Percentiles rank a stretch among this genome's conserved stretches.
These are phyloP conservation scores for Terebella lapidaria DNA, from an alignment of 2,888 invertebrate genomes.

Conservation along the genomic window DNA sequence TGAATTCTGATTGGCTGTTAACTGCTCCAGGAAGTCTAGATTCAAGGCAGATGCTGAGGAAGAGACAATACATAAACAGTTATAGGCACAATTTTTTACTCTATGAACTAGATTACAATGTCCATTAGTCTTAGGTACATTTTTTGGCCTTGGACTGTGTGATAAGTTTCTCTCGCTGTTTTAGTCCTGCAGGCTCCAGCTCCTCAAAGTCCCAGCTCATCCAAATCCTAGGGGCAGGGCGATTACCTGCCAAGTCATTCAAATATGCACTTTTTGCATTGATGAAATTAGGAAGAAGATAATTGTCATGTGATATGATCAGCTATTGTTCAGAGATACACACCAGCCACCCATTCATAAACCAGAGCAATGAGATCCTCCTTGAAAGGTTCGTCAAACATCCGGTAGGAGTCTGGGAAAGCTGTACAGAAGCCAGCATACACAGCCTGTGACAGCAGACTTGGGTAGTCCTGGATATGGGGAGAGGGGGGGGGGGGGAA, in stretches of 20 bases:
- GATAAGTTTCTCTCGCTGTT: slow-evolving; percentile 38
- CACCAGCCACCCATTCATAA: slow-evolving; percentile 48
- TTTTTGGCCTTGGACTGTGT: neutral
- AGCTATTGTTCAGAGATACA: neutral
- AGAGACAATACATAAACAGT: neutral
- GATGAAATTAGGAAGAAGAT: too few relatives aligned
- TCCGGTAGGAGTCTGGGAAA: slow-evolving; percentile 51
- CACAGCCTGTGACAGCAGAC: slow-evolving; percentile 43
- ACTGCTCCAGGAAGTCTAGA: neutral
- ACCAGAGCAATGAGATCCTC: slow-evolving; percentile 29
- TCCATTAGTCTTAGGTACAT: too few relatives aligned
- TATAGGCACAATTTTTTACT: too few relatives aligned
- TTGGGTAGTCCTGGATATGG: slow-evolving; percentile 40
- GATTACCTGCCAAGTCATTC: slow-evolving; percentile 36
- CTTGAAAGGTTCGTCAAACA: slow-evolving; percentile 48
- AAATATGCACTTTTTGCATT: neutral
- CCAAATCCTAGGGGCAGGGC: slow-evolving; percentile 45
- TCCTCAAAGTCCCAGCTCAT: slow-evolving; percentile 41
- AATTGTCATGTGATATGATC: neutral
- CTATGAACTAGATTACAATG: too few relatives aligned
- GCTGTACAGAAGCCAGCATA: slow-evolving; percentile 46
- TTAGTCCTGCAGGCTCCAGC: slow-evolving; percentile 46
- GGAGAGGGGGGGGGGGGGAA: too few relatives aligned
- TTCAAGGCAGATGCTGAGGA: neutral
- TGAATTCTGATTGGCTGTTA: neutral